Conservation (phyloP, 2,888 invertebrate genomes). For the Lycia hirtaria region DNA sequence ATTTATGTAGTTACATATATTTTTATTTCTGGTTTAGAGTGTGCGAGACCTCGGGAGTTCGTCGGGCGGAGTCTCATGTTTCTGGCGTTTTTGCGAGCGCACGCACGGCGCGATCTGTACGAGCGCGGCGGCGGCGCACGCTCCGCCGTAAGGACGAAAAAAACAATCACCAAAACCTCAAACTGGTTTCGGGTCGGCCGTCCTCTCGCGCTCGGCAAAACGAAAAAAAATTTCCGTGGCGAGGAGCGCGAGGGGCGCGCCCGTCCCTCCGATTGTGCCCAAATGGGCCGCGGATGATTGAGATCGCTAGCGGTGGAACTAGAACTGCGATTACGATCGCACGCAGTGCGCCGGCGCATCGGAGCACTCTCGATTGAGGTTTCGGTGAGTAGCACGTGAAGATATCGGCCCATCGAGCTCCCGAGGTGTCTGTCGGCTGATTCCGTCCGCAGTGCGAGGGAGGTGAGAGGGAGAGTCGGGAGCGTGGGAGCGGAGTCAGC, state of each 20-base stretch:
- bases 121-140: constrained; percentile 51
- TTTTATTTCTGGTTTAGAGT: constrained; percentile 66
- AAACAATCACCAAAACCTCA: constrained; percentile 78
- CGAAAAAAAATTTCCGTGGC: constrained; percentile 69
- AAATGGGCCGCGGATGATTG: constrained; percentile 62
- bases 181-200: constrained; percentile 75
- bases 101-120: constrained; percentile 59
- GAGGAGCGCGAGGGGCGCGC: constrained; percentile 52
- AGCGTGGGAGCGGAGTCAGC: constrained; percentile 56
- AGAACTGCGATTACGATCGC: constrained; percentile 48
- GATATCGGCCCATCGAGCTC: constrained; percentile 57
- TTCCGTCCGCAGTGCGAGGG: constrained; percentile 50
- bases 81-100: constrained; percentile 66
- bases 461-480: constrained; percentile 41
- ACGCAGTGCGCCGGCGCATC: constrained; percentile 50
- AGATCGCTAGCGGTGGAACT: constrained; percentile 59
- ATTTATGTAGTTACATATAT: constrained; percentile 57
- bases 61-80: constrained; percentile 64
- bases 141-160: constrained; percentile 70
- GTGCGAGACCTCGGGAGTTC: constrained; percentile 69
- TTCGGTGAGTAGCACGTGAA: constrained; percentile 26
- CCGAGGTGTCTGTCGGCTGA: constrained; percentile 60
- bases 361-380: constrained; percentile 48
- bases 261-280: constrained; percentile 59
- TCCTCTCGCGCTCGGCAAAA: constrained; percentile 75